phyloP scores from a whole-genome alignment of 2,797 vertebrate genomes.

The Micrastur ruficollis region DNA sequence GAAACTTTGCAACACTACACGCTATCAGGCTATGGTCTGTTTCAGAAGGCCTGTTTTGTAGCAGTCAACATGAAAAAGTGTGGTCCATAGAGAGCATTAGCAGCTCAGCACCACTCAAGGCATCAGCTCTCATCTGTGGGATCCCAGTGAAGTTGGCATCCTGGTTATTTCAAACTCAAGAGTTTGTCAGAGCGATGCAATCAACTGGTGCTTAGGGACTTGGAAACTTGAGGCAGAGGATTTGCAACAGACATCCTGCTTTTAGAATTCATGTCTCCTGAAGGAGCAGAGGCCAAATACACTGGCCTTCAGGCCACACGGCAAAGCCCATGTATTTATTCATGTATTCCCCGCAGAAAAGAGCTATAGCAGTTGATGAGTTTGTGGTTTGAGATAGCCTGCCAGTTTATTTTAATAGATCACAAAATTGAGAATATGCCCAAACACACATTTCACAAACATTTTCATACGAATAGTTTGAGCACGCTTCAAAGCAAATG shows the following conservation, averaged over 20 bases:
- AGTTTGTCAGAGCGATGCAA: neutral
- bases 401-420: conserved; percentile 69
- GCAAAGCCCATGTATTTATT: conserved; percentile 49
- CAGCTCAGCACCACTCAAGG: neutral
- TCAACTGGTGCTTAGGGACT: neutral
- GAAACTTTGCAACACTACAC: neutral
- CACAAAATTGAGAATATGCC: conserved; percentile 63
- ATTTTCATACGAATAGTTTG: conserved; percentile 62
- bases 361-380: conserved; percentile 48
- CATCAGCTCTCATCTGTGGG: neutral
- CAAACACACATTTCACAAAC: conserved; percentile 64
- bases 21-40: neutral
- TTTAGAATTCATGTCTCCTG: conserved; percentile 28
- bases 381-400: conserved; percentile 56
- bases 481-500: conserved; percentile 52
- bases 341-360: conserved; percentile 48
- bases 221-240: neutral
- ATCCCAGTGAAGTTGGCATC: neutral
- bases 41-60: neutral
- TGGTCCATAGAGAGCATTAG: neutral
- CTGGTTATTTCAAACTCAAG: neutral
- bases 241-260: conserved; percentile 6
- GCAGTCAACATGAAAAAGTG: neutral
- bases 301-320: conserved; percentile 32
- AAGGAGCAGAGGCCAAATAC: conserved; percentile 36